Base-by-base conservation (phyloP, 2,888 invertebrate genomes). In the Platycheirus albimanus region DNA sequence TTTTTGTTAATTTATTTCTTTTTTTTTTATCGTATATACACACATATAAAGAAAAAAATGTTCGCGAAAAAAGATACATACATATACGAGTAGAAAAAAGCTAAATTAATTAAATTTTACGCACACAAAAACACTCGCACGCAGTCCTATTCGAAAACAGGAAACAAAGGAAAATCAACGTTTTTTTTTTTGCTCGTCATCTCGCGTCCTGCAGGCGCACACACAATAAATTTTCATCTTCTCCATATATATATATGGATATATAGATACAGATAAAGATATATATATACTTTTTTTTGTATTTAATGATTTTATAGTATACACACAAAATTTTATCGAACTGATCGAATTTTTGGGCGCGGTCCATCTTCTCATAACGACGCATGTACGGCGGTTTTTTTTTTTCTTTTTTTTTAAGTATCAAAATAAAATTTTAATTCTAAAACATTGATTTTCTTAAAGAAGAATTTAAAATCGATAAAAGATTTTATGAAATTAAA, bases 301-400 rank as follows among this genome's bases (percentile, higher is more conserved):
- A 54, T 77, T 61, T 67, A 30, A 52, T 71, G n/a, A 49, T 56
- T 66, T 66, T 41, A 36, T 67, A 47, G 78, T 77, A 74, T 83
- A 83, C 83, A 83, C 83, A 83, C 72, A 67, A 83, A 83, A 74
- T 83, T 83, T 83, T 83, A 83, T 83, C 83, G 83, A 83, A 83
- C 83, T 78, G 83, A 83, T 83, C 83, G 83, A 83, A 83, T 78
- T 83, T 83, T 83, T 83, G 83, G 83, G 83, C 83, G 83, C 83
- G 83, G 83, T 78, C 83, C 83, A 77, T 67, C 67, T 77, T 54
- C 63, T 78, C 66, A 63, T 58, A 64, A 78, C 83, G 78, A 83
- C 83, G 83, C 83, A 83, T 83, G 83, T 78, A 78, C 83, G 69
- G 45, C 67, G 81, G 79, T 20, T 36, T 64, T 49, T 33, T 30